Percentiles rank a stretch among this genome's conserved stretches.
Evolutionary conservation across 2,797 vertebrate genomes (phyloP).

Genomic region (Dallia pectoralis): DNA sequence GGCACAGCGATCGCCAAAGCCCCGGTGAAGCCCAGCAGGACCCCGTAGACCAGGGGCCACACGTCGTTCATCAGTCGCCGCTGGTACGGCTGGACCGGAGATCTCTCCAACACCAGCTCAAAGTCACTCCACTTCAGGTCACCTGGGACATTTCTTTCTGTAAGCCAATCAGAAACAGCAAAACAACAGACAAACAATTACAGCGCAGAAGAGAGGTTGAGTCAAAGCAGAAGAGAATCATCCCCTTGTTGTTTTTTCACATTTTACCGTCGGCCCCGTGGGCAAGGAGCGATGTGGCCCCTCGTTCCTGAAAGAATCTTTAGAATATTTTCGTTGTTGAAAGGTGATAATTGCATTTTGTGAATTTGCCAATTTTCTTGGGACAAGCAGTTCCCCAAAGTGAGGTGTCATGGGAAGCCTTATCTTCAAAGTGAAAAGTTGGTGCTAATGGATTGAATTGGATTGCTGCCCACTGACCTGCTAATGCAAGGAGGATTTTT

Average conservation of each 20-base stretch:
- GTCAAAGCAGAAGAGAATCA: conserved; percentile 2
- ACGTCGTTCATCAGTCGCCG: conserved; percentile 62
- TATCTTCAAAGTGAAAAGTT: conserved; percentile 42
- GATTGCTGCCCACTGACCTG: conserved; percentile 56
- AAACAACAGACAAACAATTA: conserved; percentile 1
- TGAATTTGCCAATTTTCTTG: conserved; percentile 54
- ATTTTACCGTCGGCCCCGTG: conserved; percentile 36
- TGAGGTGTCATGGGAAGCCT: conserved; percentile 23
- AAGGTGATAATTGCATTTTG: conserved; percentile 72
- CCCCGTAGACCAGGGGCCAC: conserved; percentile 69
- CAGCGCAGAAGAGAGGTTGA: neutral
- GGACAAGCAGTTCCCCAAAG: conserved; percentile 50
- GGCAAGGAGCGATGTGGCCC: conserved; percentile 27
- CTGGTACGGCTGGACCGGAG: conserved; percentile 54
- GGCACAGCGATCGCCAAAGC: conserved; percentile 40
- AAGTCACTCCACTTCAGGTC: conserved; percentile 58
- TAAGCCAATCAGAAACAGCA: neutral
- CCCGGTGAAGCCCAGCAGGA: conserved; percentile 73
- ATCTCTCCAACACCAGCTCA: conserved; percentile 73
- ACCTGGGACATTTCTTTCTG: conserved; percentile 44
- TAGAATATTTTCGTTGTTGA: conserved; percentile 22
- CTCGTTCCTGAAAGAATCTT: neutral
- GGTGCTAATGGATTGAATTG: conserved; percentile 68
- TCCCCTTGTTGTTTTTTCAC: conserved; percentile 17
- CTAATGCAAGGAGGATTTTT: neutral